Conservation (phyloP, 2,888 invertebrate species). For the Nomada fabriciana region DNA sequence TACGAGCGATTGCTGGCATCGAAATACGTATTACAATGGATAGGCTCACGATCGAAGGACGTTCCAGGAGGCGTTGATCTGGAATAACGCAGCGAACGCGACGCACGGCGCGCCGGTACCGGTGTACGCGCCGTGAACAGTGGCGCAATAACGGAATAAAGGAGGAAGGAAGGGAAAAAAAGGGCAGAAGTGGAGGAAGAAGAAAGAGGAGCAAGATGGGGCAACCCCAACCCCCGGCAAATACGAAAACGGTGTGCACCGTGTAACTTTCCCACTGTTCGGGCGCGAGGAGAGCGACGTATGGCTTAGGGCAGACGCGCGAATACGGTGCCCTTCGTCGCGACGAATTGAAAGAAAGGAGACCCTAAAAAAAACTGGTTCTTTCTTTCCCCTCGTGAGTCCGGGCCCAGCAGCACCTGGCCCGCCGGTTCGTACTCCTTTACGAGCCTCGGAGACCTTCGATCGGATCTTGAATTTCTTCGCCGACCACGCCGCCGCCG, state of each 20-base stretch:
- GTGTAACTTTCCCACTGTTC: slow-evolving; percentile 73
- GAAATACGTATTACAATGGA: background rate
- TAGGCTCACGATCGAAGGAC: slow-evolving; percentile 3
- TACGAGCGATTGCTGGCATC: background rate
- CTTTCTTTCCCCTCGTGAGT: slow-evolving; percentile 76
- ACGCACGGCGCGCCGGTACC: background rate
- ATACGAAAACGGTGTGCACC: slow-evolving; percentile 63
- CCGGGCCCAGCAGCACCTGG: slow-evolving; percentile 78
- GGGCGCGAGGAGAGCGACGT: slow-evolving; percentile 63
- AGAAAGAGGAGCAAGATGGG: slow-evolving; percentile 26
- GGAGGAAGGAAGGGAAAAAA: background rate
- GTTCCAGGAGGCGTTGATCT: slow-evolving; percentile 19
- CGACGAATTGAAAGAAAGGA: slow-evolving; percentile 75
- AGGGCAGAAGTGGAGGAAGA: slow-evolving; percentile 8
- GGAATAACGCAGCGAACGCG: slow-evolving; percentile 7
- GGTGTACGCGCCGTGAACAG: background rate
- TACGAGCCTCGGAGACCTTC: slow-evolving; percentile 67
- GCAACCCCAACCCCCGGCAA: slow-evolving; percentile 55
- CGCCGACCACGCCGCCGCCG: slow-evolving; percentile 47
- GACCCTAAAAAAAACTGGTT: slow-evolving; percentile 75
- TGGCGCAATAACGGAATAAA: background rate
- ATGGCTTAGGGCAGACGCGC: slow-evolving; percentile 56
- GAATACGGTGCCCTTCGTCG: slow-evolving; percentile 71
- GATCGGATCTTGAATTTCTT: slow-evolving; percentile 75
- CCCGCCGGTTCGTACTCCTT: slow-evolving; percentile 70